These are phyloP conservation scores for Thermophis baileyi DNA, from an alignment of 2,113 vertebrate genomes.

Conservation along the genomic window DNA sequence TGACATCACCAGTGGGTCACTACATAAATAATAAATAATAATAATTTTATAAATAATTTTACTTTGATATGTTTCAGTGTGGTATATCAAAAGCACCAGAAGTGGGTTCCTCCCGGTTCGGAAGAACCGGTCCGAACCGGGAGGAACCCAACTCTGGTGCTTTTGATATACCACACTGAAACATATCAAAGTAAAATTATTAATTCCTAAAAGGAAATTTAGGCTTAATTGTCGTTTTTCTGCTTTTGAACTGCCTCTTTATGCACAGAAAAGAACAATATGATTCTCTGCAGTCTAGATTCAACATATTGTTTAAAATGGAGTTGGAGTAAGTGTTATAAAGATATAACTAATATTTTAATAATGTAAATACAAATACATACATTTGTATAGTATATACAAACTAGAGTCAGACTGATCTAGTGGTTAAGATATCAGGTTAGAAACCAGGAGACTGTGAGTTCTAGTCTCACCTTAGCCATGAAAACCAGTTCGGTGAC, in stretches of 20 bases:
- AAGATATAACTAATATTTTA: background rate
- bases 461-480: too few species aligned
- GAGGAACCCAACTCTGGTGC: too few species aligned
- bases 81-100: background rate
- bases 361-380: background rate
- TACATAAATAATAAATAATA: too few species aligned
- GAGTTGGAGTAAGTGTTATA: background rate
- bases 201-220: background rate
- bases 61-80: background rate
- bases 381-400: too few species aligned
- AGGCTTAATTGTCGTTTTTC: background rate
- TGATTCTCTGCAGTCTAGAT: background rate
- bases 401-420: too few species aligned
- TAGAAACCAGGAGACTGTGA: too few species aligned
- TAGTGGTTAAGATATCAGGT: too few species aligned
- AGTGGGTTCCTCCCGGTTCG: too few species aligned
- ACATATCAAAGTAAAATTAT: background rate
- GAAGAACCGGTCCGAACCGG: too few species aligned
- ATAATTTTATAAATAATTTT: too few species aligned
- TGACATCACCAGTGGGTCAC: too few species aligned
- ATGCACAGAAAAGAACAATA: background rate
- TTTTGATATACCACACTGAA: background rate
- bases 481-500: too few species aligned
- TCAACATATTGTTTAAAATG: background rate
- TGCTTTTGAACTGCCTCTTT: background rate